Base-by-base conservation (phyloP, 2,888 invertebrate genomes). In the Heteromurus nitidus region DNA sequence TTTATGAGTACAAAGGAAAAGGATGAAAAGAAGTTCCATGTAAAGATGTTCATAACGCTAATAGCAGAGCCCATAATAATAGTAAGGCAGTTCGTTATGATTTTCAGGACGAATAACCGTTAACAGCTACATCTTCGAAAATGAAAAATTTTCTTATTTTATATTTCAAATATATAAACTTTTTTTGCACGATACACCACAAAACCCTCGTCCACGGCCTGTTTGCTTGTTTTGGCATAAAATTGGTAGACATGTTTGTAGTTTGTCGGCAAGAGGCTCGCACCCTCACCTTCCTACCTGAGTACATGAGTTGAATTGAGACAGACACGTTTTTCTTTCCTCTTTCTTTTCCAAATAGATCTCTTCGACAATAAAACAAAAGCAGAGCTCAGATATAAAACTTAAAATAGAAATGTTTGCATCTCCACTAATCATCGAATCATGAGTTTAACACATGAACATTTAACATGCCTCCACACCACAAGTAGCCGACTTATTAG, bases 401-500 rank as follows among this genome's bases (percentile, higher is more conserved):
- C 69, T 77, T 62, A 77, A 69, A 77, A 69, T 77, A 77, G 77
- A 75, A 67, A 60, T 60, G 65, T 68, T 67, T 55, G 31, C 58
- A 47, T 31, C 47, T 24, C 68, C n/a, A 47, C n/a, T 36, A 47
- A 62, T 62, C 31, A 62, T 62, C 44, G 13, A 36, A 36, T 24
- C 77, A 77, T 77, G 77, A 77, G 69, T 31, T 28, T 16, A 36
- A 26, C 77, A 62, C 77, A 77, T 77, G 77, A 62, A 36, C 77
- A 18, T 44, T 22, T 58, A 2, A 58, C 13, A 11, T 5, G 11
- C 5, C 18, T 50, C n/a, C 50, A 5, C 50, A 50, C 11, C 58
- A 50, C 50, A 50, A 50, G 50, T 58, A 36, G 36, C 36, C 5
- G 36, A 13, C 36, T n/a, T n/a, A n/a, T n/a, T n/a, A n/a, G n/a